Percentiles rank a stretch among this genome's conserved stretches.
Conservation (phyloP, 37 sponge, comb jelly and placozoan genomes). For the Cladorhizidae sp. region DNA sequence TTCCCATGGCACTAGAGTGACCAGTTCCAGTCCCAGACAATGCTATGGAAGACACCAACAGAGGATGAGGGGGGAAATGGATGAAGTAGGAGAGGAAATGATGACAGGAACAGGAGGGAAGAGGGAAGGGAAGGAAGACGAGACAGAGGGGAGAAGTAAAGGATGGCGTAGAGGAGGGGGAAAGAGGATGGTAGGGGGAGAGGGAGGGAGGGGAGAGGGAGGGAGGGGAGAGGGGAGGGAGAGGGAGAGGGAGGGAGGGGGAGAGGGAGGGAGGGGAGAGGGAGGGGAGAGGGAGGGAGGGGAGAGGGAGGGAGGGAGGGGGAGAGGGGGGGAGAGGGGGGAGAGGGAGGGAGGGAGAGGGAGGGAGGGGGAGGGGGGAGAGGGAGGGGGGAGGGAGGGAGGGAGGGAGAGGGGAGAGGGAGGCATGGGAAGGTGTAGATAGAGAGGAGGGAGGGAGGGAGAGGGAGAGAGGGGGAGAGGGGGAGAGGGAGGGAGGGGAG, state of each 20-base stretch:
- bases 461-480: background rate
- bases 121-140: too few species aligned
- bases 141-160: too few species aligned
- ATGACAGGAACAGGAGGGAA: too few species aligned
- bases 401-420: background rate
- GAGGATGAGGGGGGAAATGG: too few species aligned
- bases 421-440: background rate
- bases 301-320: background rate
- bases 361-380: background rate
- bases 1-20: conserved; percentile 62
- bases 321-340: background rate
- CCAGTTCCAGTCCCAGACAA: conserved; percentile 10
- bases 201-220: background rate
- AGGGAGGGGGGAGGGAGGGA: background rate
- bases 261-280: background rate
- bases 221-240: background rate
- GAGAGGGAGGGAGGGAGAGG: background rate
- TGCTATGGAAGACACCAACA: too few species aligned
- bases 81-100: too few species aligned
- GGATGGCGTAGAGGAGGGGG: too few species aligned
- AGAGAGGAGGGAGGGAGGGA: background rate
- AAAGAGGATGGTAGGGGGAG: background rate
- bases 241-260: background rate
- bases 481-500: background rate
- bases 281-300: background rate